Percentiles rank a stretch among this genome's conserved stretches.
Conservation (phyloP, 2,888 invertebrate genomes). For the Euplexia lucipara region DNA sequence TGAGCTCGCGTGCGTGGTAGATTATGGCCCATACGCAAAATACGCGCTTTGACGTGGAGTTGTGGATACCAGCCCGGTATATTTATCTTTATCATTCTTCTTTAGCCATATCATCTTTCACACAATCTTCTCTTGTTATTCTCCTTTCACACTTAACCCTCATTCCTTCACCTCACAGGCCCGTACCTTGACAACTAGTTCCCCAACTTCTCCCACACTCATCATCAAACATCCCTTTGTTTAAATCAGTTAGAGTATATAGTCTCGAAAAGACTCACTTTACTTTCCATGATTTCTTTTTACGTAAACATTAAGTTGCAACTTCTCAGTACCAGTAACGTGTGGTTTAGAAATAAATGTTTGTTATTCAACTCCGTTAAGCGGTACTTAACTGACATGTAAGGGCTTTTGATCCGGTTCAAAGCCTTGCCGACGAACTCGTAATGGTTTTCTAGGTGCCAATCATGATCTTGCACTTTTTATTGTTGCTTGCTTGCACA, state of each 20-base stretch:
- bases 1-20: too few species aligned
- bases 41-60: too few species aligned
- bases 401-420: constrained; percentile 40
- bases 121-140: too few species aligned
- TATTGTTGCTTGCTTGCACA: constrained; percentile 3
- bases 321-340: constrained; percentile 37
- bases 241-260: not conserved
- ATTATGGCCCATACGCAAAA: too few species aligned
- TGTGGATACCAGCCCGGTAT: too few species aligned
- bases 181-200: too few species aligned
- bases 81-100: too few species aligned
- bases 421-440: constrained; percentile 35
- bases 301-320: constrained; percentile 27
- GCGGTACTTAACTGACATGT: constrained; percentile 24
- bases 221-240: too few species aligned
- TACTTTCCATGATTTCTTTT: constrained; percentile 47
- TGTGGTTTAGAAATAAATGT: constrained; percentile 46
- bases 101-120: too few species aligned
- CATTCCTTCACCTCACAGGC: too few species aligned
- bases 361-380: constrained; percentile 39
- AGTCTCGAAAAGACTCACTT: not conserved
- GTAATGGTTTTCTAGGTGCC: constrained; percentile 27
- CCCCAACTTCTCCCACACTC: too few species aligned
- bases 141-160: too few species aligned
- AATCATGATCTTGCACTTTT: constrained; percentile 48